phyloP scores from a whole-genome alignment of 1,140 invertebrate species.

The Neodiprion fabricii region DNA sequence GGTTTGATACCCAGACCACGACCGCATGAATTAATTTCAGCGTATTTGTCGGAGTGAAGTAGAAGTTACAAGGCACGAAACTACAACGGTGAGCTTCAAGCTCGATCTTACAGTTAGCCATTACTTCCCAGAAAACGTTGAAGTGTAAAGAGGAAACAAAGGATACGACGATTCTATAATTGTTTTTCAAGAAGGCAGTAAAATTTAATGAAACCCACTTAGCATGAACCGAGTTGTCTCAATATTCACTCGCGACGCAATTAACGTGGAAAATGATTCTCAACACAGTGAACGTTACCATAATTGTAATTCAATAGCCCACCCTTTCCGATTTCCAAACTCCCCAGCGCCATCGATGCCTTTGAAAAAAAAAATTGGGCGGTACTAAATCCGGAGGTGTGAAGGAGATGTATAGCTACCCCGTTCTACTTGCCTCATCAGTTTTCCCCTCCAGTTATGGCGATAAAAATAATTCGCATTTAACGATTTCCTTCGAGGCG shows the following conservation, averaged over 20 bases:
- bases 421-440: neutral
- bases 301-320: conserved; percentile 5
- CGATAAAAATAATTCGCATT: neutral
- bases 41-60: neutral
- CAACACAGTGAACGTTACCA: neutral
- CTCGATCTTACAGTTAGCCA: too few relatives aligned
- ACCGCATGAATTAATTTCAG: neutral
- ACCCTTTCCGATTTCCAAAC: neutral
- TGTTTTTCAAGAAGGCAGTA: neutral
- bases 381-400: neutral
- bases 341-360: neutral
- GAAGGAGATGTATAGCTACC: neutral
- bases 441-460: neutral
- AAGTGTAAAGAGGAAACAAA: neutral
- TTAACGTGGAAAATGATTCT: neutral
- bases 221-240: neutral
- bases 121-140: neutral
- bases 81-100: neutral
- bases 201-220: neutral
- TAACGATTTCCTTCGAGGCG: neutral
- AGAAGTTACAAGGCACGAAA: neutral
- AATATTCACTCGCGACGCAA: neutral
- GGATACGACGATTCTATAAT: neutral
- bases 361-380: neutral
- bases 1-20: neutral